These are phyloP conservation scores for Tetrapedia diversipes DNA, from an alignment of 2,888 invertebrate species.

Conservation along the genomic window DNA sequence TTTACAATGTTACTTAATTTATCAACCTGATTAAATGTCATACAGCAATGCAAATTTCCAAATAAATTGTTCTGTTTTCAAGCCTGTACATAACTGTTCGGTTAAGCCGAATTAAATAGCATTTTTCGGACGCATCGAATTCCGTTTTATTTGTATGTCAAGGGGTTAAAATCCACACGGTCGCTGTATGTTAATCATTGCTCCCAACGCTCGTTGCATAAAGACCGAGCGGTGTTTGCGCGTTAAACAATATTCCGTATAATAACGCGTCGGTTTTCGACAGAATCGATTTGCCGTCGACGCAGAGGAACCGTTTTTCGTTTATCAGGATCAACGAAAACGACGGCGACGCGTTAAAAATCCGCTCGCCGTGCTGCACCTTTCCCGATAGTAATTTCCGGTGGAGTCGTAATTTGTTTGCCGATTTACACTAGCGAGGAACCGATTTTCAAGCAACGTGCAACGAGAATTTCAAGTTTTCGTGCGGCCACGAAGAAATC, in stretches of 20 bases:
- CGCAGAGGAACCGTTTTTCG: constrained; percentile 10
- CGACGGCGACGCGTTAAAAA: constrained; percentile 44
- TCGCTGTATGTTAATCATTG: constrained; percentile 5
- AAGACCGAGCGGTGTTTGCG: constrained; percentile 1
- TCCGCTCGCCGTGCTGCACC: constrained; percentile 11
- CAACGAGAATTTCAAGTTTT: neutral
- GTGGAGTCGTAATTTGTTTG: constrained; percentile 44
- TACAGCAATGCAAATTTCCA: too few relatives aligned
- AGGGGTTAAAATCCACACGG: constrained; percentile 6
- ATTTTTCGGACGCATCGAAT: too few relatives aligned
- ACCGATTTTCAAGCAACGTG: constrained; percentile 8
- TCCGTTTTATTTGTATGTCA: too few relatives aligned
- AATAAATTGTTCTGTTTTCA: too few relatives aligned
- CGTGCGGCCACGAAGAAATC: neutral
- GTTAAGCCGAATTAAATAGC: too few relatives aligned
- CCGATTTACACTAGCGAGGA: neutral
- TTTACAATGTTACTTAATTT: too few relatives aligned
- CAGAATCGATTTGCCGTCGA: constrained; percentile 34
- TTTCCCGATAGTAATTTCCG: constrained; percentile 64
- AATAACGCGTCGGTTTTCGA: constrained; percentile 27
- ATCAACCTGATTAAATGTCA: too few relatives aligned
- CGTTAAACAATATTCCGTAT: constrained; percentile 36
- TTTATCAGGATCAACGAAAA: constrained; percentile 38
- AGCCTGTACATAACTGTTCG: too few relatives aligned
- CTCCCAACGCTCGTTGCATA: neutral